Evolutionary conservation across 2,888 invertebrate genomes (phyloP), one percentile per base, ranked within the genome.

Genomic region (Caprella mutica): DNA sequence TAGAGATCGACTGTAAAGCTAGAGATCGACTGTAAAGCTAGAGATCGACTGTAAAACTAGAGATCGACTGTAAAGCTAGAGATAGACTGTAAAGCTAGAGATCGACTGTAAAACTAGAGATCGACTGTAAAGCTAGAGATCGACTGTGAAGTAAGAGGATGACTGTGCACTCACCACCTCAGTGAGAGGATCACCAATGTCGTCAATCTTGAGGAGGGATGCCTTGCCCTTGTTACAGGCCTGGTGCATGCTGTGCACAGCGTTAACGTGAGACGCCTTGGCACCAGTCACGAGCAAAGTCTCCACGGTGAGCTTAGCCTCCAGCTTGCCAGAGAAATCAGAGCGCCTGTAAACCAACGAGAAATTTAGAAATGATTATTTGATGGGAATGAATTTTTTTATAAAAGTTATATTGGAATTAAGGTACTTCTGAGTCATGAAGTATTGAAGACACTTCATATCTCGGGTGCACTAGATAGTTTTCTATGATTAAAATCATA

Each of bases 111-210:
- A 12, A 35, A 35, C 35, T 9, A 14, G 35, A 12, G 14, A 12
- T 14, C 35, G 35, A 12, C 35, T 12, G 9, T 35, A 35, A 12
- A 35, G 19, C 8, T n/a, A 19, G n/a, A 48, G 19, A 14, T 39
- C 30, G 39, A 39, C 21, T 26, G 24, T 12, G 14, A 57, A 24
- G 17, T 30, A 38, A 12, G 12, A n/a, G n/a, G n/a, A n/a, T n/a
- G n/a, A n/a, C n/a, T n/a, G n/a, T n/a, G n/a, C 55, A 70, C 81
- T 78, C 70, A 89, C 89, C 70, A 85, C 81, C 75, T 91, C 90
- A 64, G 83, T 80, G 60, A 91, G 76, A 5, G 89, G 88, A 74
- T 90, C 89, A n/a, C 88, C 88, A 48, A 84, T 86, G 61, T 83
- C 80, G 68, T 90, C 89, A 61, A 91, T 81, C 72, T 88, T 86